Base-by-base conservation (phyloP, 1,140 invertebrate species). In the Neoseiulus cucumeris region DNA sequence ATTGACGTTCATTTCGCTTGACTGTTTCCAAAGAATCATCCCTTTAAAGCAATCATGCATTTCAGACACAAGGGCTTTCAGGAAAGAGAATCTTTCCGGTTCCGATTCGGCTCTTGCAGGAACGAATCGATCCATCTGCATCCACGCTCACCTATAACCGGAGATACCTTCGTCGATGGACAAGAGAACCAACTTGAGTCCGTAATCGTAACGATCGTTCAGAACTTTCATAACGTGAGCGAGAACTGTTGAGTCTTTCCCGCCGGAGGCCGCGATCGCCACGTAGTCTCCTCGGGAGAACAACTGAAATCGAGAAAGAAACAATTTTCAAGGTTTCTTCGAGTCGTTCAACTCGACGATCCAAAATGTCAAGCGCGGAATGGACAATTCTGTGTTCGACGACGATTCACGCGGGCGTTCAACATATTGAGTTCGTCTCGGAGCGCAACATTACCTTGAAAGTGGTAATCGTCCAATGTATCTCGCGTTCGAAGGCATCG, bases 101-200 rank as follows among this genome's bases (percentile, higher is more conserved):
- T 17, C 12, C 20, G 55, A 12, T 12, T 12, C 12, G 5, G 17
- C 30, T 69, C 1, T 66, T 66, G 12, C 29, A 18, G 73, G 98
- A 98, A 0, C 94, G 94, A 41, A 75, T 77, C 55, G 79, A 79
- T 33, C 79, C 75, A 28, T 18, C 39, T 67, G 17, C 1, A 25
- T 17, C 17, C n/a, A n/a, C 9, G 28, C 45, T 59, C 22, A 59
- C 51, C 51, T 59, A 68, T 78, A 80, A 75, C 84, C 85, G 67
- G 89, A 91, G 67, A 98, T 98, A 69, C 95, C 95, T 82, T 98
- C 95, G 77, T 98, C 95, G 65, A 99, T 91, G 0, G 95, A 98
- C 42, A 99, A 78, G 28, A 99, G 79, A 67, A 92, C 82, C 29
- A 99, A 78, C 64, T 96, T 84, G 0, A 99, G 76, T 14, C 87